Percentiles rank a stretch among this genome's conserved stretches.
Conservation (phyloP, 2,113 vertebrate species). For the Acanthisitta chloris region DNA sequence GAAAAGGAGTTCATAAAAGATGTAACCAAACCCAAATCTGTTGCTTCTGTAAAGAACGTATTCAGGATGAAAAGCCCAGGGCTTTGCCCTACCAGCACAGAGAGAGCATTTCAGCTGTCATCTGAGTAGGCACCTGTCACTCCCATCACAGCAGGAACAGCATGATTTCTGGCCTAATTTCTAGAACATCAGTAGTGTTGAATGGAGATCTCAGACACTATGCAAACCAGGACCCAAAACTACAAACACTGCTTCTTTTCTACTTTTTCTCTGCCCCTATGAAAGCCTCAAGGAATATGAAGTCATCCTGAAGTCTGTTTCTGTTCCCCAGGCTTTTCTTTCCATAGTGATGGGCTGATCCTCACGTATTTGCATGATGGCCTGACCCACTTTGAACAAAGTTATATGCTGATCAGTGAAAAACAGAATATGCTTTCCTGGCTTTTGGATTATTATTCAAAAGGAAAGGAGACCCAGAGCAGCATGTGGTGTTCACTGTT, state of each 20-base stretch:
- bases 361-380: not conserved
- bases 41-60: not conserved
- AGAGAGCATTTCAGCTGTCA: slow-evolving; percentile 7
- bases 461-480: not conserved
- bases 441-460: not conserved
- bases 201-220: not conserved
- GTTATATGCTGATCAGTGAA: not conserved
- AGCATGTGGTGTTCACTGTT: not conserved
- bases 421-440: not conserved
- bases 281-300: slow-evolving; percentile 20
- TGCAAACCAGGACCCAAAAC: not conserved
- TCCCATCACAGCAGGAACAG: not conserved
- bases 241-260: not conserved
- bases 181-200: not conserved
- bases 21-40: slow-evolving; percentile 14
- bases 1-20: slow-evolving; percentile 44
- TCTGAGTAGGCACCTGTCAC: not conserved
- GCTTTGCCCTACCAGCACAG: not conserved
- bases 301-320: not conserved
- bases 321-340: slow-evolving; percentile 30
- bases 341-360: not conserved
- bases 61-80: not conserved
- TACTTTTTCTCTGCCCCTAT: not conserved
- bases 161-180: slow-evolving; percentile 41
- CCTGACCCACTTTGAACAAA: slow-evolving; percentile 40